A percentile compares a stretch with the other conserved stretches of the same genome.
These are phyloP conservation scores for Agapostemon virescens DNA, from an alignment of 2,888 invertebrate species.

Conservation along the genomic window DNA sequence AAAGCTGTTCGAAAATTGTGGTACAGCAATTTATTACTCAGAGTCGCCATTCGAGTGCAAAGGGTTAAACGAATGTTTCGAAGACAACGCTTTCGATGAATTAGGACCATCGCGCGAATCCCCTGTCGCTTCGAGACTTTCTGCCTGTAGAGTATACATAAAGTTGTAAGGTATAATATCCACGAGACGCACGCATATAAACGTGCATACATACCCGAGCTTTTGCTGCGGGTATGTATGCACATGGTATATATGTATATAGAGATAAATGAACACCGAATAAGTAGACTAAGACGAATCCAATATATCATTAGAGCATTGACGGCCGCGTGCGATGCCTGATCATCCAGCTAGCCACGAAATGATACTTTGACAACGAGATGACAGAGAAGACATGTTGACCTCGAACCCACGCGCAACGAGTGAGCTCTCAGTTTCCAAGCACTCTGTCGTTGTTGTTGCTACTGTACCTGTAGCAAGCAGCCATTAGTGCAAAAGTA, in stretches of 20 bases:
- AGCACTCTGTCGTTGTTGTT: conserved; percentile 55
- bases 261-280: conserved; percentile 62
- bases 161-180: conserved; percentile 38
- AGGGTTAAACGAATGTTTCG: background rate
- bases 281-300: conserved; percentile 70
- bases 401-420: conserved; percentile 67
- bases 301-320: conserved; percentile 71
- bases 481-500: conserved; percentile 96
- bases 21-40: too few species aligned
- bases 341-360: conserved; percentile 78
- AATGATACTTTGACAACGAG: conserved; percentile 72
- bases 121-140: conserved; percentile 5
- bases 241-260: conserved; percentile 34
- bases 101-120: background rate
- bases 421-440: conserved; percentile 58
- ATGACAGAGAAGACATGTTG: conserved; percentile 63
- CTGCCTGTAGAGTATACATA: background rate
- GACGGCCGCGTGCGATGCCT: conserved; percentile 78
- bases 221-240: conserved; percentile 38
- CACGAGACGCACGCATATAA: conserved; percentile 51
- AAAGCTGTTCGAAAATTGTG: too few species aligned
- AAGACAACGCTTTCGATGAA: background rate
- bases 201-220: background rate
- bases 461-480: conserved; percentile 94
- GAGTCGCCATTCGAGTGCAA: too few species aligned